Percentiles rank a stretch among this genome's conserved stretches.
Evolutionary conservation across 1,140 invertebrate genomes (phyloP).

Genomic region (Leptopilina boulardi): DNA sequence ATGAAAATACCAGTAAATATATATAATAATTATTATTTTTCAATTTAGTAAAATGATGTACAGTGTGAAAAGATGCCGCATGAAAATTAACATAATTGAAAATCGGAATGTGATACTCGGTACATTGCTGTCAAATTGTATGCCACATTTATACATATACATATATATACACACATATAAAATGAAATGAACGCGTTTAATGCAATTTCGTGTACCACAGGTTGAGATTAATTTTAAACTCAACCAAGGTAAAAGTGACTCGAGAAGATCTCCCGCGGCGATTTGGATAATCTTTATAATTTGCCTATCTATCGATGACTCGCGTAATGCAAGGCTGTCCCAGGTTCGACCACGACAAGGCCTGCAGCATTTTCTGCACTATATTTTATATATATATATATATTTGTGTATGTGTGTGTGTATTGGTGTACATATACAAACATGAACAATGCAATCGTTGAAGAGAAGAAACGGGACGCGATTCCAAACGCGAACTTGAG

Average conservation of each 20-base stretch:
- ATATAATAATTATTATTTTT: neutral
- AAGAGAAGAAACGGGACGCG: conserved; percentile 29
- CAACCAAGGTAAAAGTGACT: conserved; percentile 19
- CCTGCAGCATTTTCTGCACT: conserved; percentile 24
- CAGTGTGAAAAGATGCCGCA: neutral
- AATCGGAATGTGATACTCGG: neutral
- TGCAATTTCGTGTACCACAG: conserved; percentile 20
- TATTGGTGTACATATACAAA: neutral
- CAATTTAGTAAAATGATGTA: neutral
- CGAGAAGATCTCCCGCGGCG: conserved; percentile 20
- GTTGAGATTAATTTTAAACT: conserved; percentile 30
- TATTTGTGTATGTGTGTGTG: no score
- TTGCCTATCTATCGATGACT: conserved; percentile 56
- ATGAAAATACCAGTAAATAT: no score
- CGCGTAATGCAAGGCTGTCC: conserved; percentile 57
- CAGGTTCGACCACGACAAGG: conserved; percentile 41
- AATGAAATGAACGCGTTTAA: neutral
- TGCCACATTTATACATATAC: no score
- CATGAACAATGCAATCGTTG: neutral
- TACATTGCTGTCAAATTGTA: neutral
- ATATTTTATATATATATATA: neutral
- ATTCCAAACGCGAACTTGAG: conserved; percentile 21
- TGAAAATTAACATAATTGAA: neutral
- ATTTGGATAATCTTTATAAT: conserved; percentile 55
- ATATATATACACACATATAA: no score